Conservation (phyloP, 1,140 invertebrate species). For the Temnothorax nylanderi region DNA sequence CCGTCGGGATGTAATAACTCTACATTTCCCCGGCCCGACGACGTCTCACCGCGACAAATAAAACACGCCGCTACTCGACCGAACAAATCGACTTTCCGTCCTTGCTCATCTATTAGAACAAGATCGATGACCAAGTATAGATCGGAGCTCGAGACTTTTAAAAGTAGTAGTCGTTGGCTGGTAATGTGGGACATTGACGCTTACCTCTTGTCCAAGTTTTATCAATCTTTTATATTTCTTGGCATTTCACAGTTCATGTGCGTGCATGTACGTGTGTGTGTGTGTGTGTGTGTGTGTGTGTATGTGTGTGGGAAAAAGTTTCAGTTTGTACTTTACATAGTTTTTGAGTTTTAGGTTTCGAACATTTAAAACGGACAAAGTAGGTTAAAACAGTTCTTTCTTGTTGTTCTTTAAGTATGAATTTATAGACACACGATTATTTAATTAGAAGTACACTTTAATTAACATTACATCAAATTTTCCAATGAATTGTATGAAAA, state of each 20-base stretch:
- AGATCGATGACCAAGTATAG: conserved; percentile 56
- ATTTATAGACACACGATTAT: background rate
- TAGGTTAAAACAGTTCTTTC: background rate
- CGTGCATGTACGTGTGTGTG: too few species aligned
- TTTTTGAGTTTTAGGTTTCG: background rate
- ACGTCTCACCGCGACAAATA: conserved; percentile 69
- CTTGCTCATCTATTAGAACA: conserved; percentile 51
- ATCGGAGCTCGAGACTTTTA: conserved; percentile 24
- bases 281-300: too few species aligned
- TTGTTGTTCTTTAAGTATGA: background rate
- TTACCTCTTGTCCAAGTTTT: conserved; percentile 15
- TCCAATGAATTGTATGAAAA: conserved; percentile 77
- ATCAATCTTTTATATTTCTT: background rate
- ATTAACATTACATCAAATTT: conserved; percentile 49
- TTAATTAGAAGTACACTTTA: background rate
- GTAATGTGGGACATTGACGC: conserved; percentile 19
- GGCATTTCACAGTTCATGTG: background rate
- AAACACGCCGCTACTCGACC: conserved; percentile 58
- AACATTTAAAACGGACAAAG: background rate
- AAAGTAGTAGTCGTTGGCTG: conserved; percentile 24
- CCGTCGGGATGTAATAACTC: conserved; percentile 70
- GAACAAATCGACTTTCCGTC: conserved; percentile 65
- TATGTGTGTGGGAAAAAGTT: background rate
- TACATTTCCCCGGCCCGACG: conserved; percentile 68
- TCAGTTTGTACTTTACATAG: background rate